Conservation (phyloP, 2,113 vertebrate genomes). For the Parotia lawesii region DNA sequence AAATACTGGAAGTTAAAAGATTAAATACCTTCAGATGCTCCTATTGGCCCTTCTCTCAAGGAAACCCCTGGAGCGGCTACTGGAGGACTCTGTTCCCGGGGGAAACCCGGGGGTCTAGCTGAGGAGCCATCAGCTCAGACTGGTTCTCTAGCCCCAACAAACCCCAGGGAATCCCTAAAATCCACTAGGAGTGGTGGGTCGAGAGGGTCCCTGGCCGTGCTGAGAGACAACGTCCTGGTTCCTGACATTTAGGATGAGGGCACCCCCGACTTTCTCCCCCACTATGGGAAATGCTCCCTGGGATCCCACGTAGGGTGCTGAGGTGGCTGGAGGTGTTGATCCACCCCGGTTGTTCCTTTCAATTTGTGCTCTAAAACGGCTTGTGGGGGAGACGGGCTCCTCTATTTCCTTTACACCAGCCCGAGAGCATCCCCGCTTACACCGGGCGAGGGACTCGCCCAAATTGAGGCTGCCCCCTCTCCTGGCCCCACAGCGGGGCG, state of each 20-base stretch:
- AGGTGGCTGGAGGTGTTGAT: background rate
- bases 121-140: background rate
- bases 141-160: rapidly evolving
- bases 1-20: background rate
- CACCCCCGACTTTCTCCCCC: rapidly evolving
- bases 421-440: background rate
- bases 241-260: background rate
- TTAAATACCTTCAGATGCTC: background rate
- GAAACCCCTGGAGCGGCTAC: background rate
- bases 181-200: background rate
- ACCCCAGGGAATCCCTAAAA: background rate
- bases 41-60: background rate
- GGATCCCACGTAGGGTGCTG: rapidly evolving
- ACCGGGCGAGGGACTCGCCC: background rate
- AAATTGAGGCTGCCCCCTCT: background rate
- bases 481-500: background rate
- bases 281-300: background rate
- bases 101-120: rapidly evolving
- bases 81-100: background rate
- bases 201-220: no score
- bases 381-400: rapidly evolving
- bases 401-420: background rate
- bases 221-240: background rate
- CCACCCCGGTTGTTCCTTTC: background rate
- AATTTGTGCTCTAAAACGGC: background rate